phyloP scores from a whole-genome alignment of 37 sponge, comb jelly and placozoan genomes.

The Agelas oroides region DNA sequence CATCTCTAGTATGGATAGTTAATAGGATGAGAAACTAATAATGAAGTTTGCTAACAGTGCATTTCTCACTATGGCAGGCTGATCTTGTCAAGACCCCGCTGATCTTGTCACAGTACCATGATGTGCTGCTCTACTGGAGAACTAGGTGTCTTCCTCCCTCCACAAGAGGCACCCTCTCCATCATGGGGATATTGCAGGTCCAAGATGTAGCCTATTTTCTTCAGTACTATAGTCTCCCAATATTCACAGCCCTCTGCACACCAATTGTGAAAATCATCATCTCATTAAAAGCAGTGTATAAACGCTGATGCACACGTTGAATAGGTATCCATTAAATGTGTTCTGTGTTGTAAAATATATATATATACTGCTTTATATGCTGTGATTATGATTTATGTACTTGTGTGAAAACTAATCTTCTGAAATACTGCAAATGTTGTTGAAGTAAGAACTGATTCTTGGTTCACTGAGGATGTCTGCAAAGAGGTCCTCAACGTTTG shows the following conservation, averaged over 20 bases:
- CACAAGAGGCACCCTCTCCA: constrained; percentile 18
- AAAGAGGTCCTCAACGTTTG: background rate
- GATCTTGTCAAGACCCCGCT: background rate
- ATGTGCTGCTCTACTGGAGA: constrained; percentile 38
- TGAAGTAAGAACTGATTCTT: no score
- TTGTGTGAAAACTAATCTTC: no score
- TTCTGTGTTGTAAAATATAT: no score
- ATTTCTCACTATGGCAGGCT: background rate
- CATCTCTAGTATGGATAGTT: no score
- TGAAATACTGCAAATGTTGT: no score
- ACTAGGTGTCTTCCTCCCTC: constrained; percentile 30
- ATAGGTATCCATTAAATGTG: no score
- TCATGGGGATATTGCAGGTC: constrained; percentile 29
- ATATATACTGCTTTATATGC: no score
- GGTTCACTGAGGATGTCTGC: background rate
- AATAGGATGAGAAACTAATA: no score
- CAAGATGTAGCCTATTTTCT: constrained; percentile 43
- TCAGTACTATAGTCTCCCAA: constrained; percentile 43
- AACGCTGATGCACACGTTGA: no score
- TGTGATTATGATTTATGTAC: no score
- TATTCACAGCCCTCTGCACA: constrained; percentile 33
- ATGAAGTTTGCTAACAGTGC: no score
- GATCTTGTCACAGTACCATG: constrained; percentile 2
- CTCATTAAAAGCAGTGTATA: constrained; percentile 27
- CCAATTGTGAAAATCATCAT: constrained; percentile 45